Base-by-base conservation (phyloP, 1,140 invertebrate genomes). In the Homarus americanus region DNA sequence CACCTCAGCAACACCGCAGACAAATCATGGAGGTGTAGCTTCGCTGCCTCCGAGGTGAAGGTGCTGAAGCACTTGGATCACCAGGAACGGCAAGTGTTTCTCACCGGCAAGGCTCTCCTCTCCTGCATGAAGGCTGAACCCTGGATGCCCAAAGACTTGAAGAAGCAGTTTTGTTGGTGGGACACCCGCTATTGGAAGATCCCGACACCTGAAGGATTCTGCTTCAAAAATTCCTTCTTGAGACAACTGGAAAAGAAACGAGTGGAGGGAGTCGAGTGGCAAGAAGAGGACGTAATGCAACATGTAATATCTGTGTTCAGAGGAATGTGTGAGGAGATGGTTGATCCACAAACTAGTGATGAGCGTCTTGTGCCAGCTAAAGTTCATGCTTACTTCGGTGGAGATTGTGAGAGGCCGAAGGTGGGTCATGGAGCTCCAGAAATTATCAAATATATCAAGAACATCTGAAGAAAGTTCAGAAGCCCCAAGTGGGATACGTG, bases 321-420 rank as follows among this genome's bases (percentile, higher is more conserved):
- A 10, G 53, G 28, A 3, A 80, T 80, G 78, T 44, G 38, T 49
- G 28, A 80, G 53, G 41, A 32, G 2, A 32, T 10, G 4, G 53
- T 24, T 28, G 78, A 80, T 49, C 40, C 78, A 28, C 2, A 34
- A 38, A 76, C 73, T 24, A n/a, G 28, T 10, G 0, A 34, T 41
- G 36, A 76, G 17, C 20, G 24, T 17, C 41, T 41, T 15, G 28
- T 80, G 7, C 58, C 80, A 36, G 20, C 32, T n/a, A 83, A 83
- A 66, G 36, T 63, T 3, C 38, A 15, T 66, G 80, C 80, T 38
- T 83, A 66, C 34, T 83, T 83, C 38, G 80, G 80, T 38, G 80
- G 80, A 83, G 9, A 83, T 20, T 83, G 36, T 83, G 80, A 83
- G 58, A 32, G 80, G 28, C 58, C 58, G 1, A 83, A 83, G 58